Base-by-base conservation (phyloP, 2,888 invertebrate genomes). In the Himalopsyche anomala region DNA sequence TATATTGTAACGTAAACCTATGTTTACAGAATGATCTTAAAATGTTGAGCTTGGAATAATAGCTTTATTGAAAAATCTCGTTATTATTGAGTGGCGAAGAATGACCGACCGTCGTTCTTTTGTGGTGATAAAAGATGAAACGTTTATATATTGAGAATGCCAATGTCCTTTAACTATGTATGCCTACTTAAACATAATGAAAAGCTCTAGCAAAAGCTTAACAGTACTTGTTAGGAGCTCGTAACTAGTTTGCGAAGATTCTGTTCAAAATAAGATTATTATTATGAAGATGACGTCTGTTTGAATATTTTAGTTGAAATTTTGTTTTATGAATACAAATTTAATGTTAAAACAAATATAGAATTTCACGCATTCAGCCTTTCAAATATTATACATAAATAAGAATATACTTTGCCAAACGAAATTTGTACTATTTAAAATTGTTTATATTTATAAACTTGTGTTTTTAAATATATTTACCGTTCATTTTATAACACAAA, bases 61-160 rank as follows among this genome's bases (percentile, higher is more conserved):
- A 80, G 83, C 81, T 84, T 81, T 86, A 81, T 86, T 81, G 17
- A 86, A 84, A 55, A 84, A 86, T 80, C 82, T 85, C 42, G 80
- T 84, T 86, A 84, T 81, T 86, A 86, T 86, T 86, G 79, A 86
- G 86, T 86, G 86, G 84, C 36, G 55, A 86, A 86, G 83, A 86
- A 86, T 86, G 84, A 86, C 79, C 81, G 74, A 55, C 74, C 79
- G 74, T 86, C 54, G 83, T 86, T 55, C 86, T 36, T 84, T 86
- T 86, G 86, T 86, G 86, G 83, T 51, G 42, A 80, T 85, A 62
- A 95, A 90, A 62, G 62, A 62, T 62, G 62, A 62, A 62, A 62
- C 62, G 80, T 85, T 36, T 28, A n/a, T 55, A n/a, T 54, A 40
- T 74, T 80, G 40, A 28, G 74, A 36, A 81, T 19, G n/a, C 74